Evolutionary conservation across 2,113 vertebrate genomes (phyloP).

Genomic region (Colossoma macropomum): DNA sequence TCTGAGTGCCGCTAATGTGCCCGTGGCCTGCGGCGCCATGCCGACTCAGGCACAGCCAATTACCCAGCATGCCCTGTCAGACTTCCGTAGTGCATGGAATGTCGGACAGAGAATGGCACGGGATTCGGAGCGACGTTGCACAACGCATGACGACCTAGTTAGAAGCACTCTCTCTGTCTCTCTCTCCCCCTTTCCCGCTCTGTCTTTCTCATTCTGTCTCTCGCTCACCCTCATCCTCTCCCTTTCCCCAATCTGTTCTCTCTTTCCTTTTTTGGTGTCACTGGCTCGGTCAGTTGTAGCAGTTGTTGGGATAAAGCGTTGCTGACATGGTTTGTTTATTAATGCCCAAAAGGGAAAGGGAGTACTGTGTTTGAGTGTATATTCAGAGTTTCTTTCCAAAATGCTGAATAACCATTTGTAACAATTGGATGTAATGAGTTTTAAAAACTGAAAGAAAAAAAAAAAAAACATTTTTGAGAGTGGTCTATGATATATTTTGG

Average conservation of each 20-base stretch:
- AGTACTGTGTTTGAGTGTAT: no score
- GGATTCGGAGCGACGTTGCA: slow-evolving; percentile 34
- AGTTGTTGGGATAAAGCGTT: neutral
- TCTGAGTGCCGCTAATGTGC: slow-evolving; percentile 24
- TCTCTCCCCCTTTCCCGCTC: neutral
- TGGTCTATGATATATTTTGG: no score
- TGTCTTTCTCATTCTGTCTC: neutral
- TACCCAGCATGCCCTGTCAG: slow-evolving; percentile 50
- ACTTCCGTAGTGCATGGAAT: neutral
- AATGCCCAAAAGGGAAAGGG: no score
- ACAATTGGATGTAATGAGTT: no score
- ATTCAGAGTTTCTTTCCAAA: no score
- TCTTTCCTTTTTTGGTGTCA: neutral
- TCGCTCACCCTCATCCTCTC: neutral
- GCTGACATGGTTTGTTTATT: neutral
- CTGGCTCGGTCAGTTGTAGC: neutral
- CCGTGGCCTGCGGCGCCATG: slow-evolving; percentile 20
- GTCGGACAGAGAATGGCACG: neutral
- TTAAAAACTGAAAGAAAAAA: no score
- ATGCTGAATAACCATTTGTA: no score
- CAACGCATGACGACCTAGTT: slow-evolving; percentile 30
- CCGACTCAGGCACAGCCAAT: slow-evolving; percentile 29
- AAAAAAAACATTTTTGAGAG: no score
- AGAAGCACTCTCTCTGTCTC: neutral
- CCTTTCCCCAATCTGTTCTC: neutral